Conservation (phyloP, 23 tunicate species). For the Trididemnum miniatum region DNA sequence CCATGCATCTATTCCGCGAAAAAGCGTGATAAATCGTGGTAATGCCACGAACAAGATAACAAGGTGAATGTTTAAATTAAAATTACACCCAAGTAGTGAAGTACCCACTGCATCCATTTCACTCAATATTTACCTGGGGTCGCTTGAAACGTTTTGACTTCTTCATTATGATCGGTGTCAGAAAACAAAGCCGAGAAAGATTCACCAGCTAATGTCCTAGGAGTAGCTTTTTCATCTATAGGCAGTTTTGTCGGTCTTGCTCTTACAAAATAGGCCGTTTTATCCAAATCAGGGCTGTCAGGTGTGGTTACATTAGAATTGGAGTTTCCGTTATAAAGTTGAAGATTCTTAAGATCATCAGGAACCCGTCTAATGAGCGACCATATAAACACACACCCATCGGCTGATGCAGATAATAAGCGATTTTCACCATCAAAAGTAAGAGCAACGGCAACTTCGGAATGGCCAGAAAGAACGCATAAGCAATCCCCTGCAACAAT, state of each 20-base stretch:
- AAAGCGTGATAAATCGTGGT: too few species aligned
- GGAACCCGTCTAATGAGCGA: not conserved
- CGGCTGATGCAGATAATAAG: constrained; percentile 68
- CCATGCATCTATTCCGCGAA: too few species aligned
- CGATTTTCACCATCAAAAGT: constrained; percentile 34
- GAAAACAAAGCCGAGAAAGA: not conserved
- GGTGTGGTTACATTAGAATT: constrained; percentile 17
- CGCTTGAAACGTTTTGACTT: constrained; percentile 3
- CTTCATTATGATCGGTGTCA: not conserved
- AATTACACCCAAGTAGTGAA: too few species aligned
- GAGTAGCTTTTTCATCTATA: not conserved
- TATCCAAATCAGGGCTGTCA: constrained; percentile 16
- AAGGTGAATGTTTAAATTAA: too few species aligned
- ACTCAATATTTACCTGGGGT: not conserved
- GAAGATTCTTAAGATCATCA: constrained; percentile 3
- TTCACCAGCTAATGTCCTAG: constrained; percentile 7
- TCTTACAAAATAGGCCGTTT: constrained; percentile 24
- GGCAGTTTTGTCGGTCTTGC: not conserved
- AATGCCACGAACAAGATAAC: too few species aligned
- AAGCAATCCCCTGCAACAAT: constrained; percentile 54
- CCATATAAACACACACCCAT: constrained; percentile 76
- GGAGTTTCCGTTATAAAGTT: not conserved
- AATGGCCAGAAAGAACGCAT: constrained; percentile 68
- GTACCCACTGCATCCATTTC: too few species aligned
- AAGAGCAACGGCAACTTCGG: constrained; percentile 61